phyloP scores from a whole-genome alignment of 2,797 vertebrate genomes.

The Tinamus major region DNA sequence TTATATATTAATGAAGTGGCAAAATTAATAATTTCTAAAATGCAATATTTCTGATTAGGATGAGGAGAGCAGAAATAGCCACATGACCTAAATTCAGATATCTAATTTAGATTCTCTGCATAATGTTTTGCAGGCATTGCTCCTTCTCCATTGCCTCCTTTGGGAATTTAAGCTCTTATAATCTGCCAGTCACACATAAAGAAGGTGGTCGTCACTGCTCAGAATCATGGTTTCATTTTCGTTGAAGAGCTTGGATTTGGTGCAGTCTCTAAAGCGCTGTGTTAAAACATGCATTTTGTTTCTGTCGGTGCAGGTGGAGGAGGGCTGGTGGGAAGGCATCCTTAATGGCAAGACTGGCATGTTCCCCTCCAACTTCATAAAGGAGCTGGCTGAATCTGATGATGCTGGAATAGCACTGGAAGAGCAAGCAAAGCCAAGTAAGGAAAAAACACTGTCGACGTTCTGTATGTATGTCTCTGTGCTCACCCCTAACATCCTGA shows the following conservation, averaged over 20 bases:
- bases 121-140: not conserved
- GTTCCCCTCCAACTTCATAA: constrained; percentile 99
- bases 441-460: constrained; percentile 59
- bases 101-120: not conserved
- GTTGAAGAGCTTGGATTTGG: not conserved
- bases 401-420: constrained; percentile 87
- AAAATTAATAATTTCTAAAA: not conserved
- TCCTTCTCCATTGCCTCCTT: not conserved
- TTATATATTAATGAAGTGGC: not conserved
- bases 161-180: not conserved
- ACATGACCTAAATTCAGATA: not conserved
- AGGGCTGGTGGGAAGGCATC: constrained; percentile 97
- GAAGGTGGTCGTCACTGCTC: not conserved
- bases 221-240: not conserved
- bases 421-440: constrained; percentile 91
- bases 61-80: not conserved
- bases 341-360: constrained; percentile 94
- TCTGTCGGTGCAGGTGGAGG: constrained; percentile 87
- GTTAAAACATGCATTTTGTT: not conserved
- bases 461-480: not conserved
- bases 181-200: not conserved
- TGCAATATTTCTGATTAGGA: not conserved
- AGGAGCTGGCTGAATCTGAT: constrained; percentile 86
- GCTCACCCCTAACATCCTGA: not conserved
- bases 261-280: not conserved